phyloP scores from a whole-genome alignment of 2,888 invertebrate species.

The Pecten maximus region DNA sequence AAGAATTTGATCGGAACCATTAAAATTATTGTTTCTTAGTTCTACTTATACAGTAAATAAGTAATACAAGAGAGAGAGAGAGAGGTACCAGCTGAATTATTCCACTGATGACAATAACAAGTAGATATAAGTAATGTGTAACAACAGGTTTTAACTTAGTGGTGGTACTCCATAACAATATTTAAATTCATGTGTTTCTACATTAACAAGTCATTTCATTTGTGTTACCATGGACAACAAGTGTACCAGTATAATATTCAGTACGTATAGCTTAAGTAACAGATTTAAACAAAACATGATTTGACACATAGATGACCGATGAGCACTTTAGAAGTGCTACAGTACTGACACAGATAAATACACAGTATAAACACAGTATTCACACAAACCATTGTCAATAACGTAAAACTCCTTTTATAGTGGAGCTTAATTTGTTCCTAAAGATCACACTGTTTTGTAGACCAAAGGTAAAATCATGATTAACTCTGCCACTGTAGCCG shows the following conservation, averaged over 20 bases:
- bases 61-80: no score
- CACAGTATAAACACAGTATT: neutral
- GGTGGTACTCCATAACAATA: neutral
- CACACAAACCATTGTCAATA: neutral
- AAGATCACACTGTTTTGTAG: neutral
- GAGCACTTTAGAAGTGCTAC: neutral
- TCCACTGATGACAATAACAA: neutral
- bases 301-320: neutral
- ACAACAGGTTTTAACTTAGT: neutral
- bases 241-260: no score
- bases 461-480: neutral
- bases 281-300: neutral
- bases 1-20: no score
- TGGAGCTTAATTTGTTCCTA: neutral
- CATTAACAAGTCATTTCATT: neutral
- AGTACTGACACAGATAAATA: neutral
- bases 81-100: no score
- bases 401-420: neutral
- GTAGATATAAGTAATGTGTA: no score
- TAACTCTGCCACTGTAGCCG: neutral
- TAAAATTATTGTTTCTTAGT: no score
- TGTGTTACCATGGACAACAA: neutral
- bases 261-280: no score
- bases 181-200: neutral
- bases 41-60: no score